Percentiles rank a stretch among this genome's conserved stretches.
Evolutionary conservation across 2,797 vertebrate species (phyloP).

Genomic region (Sebastes trivittatus): DNA sequence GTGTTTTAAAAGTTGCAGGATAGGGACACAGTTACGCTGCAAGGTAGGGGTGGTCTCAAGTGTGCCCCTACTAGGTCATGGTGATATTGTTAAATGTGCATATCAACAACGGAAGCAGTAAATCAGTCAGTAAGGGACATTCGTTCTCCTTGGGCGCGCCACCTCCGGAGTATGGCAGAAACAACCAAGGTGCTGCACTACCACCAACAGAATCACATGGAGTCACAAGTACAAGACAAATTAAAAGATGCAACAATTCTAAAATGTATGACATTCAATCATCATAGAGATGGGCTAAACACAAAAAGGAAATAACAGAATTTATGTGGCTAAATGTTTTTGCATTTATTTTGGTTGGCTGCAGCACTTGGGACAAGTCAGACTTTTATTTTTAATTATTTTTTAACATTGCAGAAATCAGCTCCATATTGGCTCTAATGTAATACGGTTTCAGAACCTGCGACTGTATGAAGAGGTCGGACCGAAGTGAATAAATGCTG

Average conservation of each 20-base stretch:
- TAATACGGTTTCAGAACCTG: neutral
- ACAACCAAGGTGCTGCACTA: neutral
- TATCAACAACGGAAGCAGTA: neutral
- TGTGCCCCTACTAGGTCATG: neutral
- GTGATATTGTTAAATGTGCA: neutral
- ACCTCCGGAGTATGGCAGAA: neutral
- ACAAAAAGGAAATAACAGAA: neutral
- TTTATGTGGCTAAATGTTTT: neutral
- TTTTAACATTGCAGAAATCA: neutral
- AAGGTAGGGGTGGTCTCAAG: neutral
- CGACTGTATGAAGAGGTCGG: neutral
- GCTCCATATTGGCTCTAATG: neutral
- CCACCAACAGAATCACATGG: neutral
- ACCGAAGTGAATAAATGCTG: neutral
- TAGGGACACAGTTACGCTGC: neutral
- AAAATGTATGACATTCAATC: neutral
- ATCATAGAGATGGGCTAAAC: neutral
- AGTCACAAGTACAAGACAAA: neutral
- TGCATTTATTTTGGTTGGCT: neutral
- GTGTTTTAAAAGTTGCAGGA: neutral
- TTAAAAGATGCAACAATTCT: neutral
- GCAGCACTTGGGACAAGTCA: neutral
- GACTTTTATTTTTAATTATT: neutral
- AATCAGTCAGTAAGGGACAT: neutral
- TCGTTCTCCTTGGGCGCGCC: neutral